Base-by-base conservation (phyloP, 2,888 invertebrate species). In the Erynnis tages region DNA sequence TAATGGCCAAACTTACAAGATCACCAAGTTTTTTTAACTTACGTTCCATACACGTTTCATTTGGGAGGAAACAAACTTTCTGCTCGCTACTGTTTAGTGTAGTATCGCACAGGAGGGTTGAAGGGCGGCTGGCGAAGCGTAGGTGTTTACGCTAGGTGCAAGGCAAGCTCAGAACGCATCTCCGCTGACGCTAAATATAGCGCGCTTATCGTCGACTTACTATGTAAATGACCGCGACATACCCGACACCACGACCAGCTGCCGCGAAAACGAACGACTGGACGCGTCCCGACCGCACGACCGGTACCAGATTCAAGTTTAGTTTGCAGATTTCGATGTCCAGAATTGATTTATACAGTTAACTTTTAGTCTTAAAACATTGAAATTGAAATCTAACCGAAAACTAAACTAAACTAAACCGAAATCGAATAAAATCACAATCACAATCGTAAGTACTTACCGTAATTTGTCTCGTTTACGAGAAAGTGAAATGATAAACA, bases 221-320 rank as follows among this genome's bases (percentile, higher is more conserved):
- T 84, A 87, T 86, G 87, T 85, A 86, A 87, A 88, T 85, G 87
- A 83, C 85, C 83, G 84, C 82, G 80, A 83, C 82, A 79, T 76
- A 78, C 76, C 64, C 79, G 71, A 68, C 79, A 76, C 81, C 83
- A 84, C 82, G 82, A 35, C 35, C 35, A 35, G 35, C 35, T 83
- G 84, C 83, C 64, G 82, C 79, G 71, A 81, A 82, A 83, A 82
- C 78, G 72, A 82, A 76, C 73, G 71, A 72, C 73, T 76, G 47
- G 30, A 30, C 66, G 65, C 66, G 67, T 63, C 70, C 63, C 71
- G 67, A 76, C 76, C 73, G 76, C 70, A 62, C 71, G 67, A 76
- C 76, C 73, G 76, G 75, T 75, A 74, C 69, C 61, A 60, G 65
- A 67, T 69, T 70, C 76, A 62, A 68, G 75, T 79, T 76, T 67